phyloP scores from a whole-genome alignment of 2,888 invertebrate genomes.

The Chrysolina americana region DNA sequence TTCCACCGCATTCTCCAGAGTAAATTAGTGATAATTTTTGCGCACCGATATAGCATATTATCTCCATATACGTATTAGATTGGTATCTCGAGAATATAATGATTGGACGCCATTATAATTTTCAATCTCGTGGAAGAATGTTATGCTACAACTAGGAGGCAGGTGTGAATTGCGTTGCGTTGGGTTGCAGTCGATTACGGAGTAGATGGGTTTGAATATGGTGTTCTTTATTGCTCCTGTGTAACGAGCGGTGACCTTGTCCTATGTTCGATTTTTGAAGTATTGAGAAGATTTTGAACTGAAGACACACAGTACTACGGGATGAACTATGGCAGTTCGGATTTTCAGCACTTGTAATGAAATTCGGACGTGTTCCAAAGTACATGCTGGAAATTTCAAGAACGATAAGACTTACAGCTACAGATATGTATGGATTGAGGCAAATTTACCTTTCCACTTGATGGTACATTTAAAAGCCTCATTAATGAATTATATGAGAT shows the following conservation, averaged over 20 bases:
- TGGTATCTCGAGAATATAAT: constrained; percentile 40
- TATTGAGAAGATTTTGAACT: neutral
- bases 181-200: neutral
- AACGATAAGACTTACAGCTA: too few relatives aligned
- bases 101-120: constrained; percentile 44
- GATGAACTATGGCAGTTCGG: too few relatives aligned
- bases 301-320: neutral
- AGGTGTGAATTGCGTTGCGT: constrained; percentile 34
- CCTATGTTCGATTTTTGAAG: neutral
- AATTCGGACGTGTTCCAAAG: too few relatives aligned
- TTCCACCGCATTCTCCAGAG: constrained; percentile 23
- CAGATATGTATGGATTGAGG: too few relatives aligned
- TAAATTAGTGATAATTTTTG: constrained; percentile 36
- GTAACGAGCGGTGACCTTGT: neutral
- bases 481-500: too few relatives aligned
- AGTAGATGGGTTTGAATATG: neutral
- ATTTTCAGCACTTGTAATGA: too few relatives aligned
- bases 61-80: constrained; percentile 36
- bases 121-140: constrained; percentile 44
- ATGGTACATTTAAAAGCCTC: too few relatives aligned
- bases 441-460: too few relatives aligned
- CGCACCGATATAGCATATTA: constrained; percentile 35
- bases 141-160: constrained; percentile 33
- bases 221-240: neutral
- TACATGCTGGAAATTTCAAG: too few relatives aligned